Base-by-base conservation (phyloP, 1,140 invertebrate genomes). In the Drosophila ogumai region DNA sequence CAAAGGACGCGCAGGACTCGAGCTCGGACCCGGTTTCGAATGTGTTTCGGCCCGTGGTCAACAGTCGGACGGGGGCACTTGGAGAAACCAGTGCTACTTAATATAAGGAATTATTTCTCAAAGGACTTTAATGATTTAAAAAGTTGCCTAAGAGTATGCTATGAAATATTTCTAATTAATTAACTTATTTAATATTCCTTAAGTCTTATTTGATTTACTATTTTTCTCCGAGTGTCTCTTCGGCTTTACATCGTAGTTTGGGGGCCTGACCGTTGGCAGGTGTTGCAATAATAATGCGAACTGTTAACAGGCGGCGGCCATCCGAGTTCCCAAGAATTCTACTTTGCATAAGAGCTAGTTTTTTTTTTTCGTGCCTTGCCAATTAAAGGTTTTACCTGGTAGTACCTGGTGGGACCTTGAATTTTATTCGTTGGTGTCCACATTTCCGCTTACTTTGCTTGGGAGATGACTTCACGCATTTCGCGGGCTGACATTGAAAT, bases 381-480 rank as follows among this genome's bases (percentile, higher is more conserved):
- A 69, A 69, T 69, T 69, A 67, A 69, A 67, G 63, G 47, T 36
- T 49, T 25, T 38, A 19, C 67, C 22, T 4, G 36, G 25, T 32
- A 19, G 31, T 22, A 13, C 19, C 13, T 8, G 19, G 32, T 38
- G 44, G 22, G 66, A 65, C 52, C 71, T 75, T 75, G 68, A 55
- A 49, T 74, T 75, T 57, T 47, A 19, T 36, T 44, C 63, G 47
- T 19, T 67, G 38, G 66, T 69, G 66, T 69, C 66, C 66, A 69
- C 66, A 69, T 68, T 69, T 69, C 66, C 63, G 50, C 47, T 38
- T 59, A 52, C 52, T 44, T 63, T 25, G 43, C 50, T n/a, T 34
- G 17, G 15, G 44, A 67, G 79, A 88, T 88, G 85, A 88, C 85
- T 90, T 75, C 85, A 87, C 82, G 84, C 85, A 77, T 84, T 84